Evolutionary conservation across 92 coral and sea anemone species (phyloP).

Genomic region (Epizoanthus stellaris): DNA sequence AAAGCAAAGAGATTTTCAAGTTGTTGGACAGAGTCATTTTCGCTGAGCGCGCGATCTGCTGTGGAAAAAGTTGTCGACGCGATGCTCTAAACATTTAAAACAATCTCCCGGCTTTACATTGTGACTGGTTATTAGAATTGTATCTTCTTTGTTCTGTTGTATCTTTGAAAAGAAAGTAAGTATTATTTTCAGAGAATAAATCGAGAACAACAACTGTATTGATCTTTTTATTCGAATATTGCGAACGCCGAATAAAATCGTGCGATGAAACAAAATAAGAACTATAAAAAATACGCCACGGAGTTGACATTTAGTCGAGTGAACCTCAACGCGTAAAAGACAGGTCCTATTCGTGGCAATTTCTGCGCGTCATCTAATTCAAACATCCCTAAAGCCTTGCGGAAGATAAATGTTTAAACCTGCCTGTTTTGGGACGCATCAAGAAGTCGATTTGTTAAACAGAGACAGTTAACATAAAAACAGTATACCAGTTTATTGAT

Average conservation of each 20-base stretch:
- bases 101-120: background rate
- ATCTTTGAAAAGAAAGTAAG: constrained; percentile 26
- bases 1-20: background rate
- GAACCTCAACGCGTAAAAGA: background rate
- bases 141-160: constrained; percentile 22
- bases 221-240: too few species aligned
- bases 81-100: background rate
- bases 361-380: background rate
- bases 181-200: constrained; percentile 6
- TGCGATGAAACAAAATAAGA: too few species aligned
- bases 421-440: background rate
- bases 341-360: background rate
- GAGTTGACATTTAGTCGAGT: background rate
- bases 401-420: background rate
- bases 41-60: background rate
- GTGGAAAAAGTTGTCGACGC: background rate
- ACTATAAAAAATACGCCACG: background rate
- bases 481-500: background rate
- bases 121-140: constrained; percentile 1
- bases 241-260: too few species aligned
- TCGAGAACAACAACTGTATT: background rate
- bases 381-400: background rate
- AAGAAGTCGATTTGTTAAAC: background rate
- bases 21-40: background rate
- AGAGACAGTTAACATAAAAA: background rate